A percentile compares a stretch with the other conserved stretches of the same genome.
Evolutionary conservation across 2,888 invertebrate species (phyloP).

Genomic region (Caenorhabditis drosophilae): DNA sequence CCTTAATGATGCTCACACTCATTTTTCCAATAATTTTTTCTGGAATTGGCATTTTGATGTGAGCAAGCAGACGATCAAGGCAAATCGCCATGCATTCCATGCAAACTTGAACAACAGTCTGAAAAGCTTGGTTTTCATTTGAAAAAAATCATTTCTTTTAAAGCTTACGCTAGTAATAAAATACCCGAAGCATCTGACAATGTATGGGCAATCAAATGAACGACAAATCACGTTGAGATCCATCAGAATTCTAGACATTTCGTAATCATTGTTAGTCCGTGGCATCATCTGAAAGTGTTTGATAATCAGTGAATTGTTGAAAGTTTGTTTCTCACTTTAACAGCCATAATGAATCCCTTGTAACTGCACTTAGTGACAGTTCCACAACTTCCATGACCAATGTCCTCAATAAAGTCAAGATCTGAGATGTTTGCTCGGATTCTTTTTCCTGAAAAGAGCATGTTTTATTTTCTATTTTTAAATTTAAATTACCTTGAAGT

Average conservation of each 20-base stretch:
- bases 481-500: conserved; percentile 2
- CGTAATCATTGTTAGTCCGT: conserved; percentile 91
- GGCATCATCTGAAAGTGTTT: conserved; percentile 77
- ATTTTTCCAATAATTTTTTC: conserved; percentile 95
- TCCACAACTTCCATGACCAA: conserved; percentile 81
- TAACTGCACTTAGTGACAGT: conserved; percentile 91
- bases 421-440: conserved; percentile 46
- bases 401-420: conserved; percentile 69
- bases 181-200: conserved; percentile 94
- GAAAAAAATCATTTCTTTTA: neutral
- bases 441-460: conserved; percentile 6
- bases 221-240: conserved; percentile 97
- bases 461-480: neutral
- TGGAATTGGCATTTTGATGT: conserved; percentile 81
- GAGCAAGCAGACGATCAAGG: conserved; percentile 91
- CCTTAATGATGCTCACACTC: conserved; percentile 94
- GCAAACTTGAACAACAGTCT: conserved; percentile 93
- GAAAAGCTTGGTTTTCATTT: conserved; percentile 20
- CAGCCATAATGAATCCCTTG: conserved; percentile 64
- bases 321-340: conserved; percentile 55
- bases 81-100: conserved; percentile 99
- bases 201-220: conserved; percentile 93
- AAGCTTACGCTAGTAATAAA: conserved; percentile 88
- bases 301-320: neutral
- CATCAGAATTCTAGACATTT: conserved; percentile 97